Percentiles rank a stretch among this genome's conserved stretches.
Evolutionary conservation across 1,140 invertebrate genomes (phyloP).

Genomic region (Lepidurus apus): DNA sequence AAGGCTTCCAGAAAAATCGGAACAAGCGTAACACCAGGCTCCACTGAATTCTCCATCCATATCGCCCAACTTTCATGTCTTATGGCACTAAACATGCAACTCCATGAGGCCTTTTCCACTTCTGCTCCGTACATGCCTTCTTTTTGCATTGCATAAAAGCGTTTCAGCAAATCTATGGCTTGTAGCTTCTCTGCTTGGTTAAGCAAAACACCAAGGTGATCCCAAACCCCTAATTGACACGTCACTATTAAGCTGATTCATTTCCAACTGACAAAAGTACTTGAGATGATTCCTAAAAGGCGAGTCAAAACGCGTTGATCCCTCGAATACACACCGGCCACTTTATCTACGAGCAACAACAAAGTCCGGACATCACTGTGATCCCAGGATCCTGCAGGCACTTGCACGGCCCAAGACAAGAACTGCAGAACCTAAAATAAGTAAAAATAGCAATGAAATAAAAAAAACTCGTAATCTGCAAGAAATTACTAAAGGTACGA

Average conservation of each 20-base stretch:
- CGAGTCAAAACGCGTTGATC: not conserved
- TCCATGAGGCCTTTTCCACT: not conserved
- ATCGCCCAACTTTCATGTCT: not conserved
- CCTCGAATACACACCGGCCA: not conserved
- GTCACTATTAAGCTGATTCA: not conserved
- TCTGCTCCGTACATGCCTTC: not conserved
- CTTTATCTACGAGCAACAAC: not conserved
- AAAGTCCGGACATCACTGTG: not conserved
- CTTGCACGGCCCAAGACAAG: not conserved
- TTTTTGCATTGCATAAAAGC: not conserved
- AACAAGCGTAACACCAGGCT: not conserved
- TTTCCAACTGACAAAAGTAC: not conserved
- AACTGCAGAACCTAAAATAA: not conserved
- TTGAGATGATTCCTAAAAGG: not conserved
- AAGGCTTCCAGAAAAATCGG: not conserved
- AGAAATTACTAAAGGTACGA: too few relatives aligned
- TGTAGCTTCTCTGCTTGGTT: not conserved
- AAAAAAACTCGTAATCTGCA: not conserved
- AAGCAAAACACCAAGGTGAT: not conserved
- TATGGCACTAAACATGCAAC: not conserved
- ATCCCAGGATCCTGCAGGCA: not conserved
- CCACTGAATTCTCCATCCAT: not conserved
- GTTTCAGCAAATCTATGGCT: not conserved
- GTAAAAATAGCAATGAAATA: not conserved
- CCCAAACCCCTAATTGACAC: not conserved